Percentiles rank a stretch among this genome's conserved stretches.
phyloP scores from a whole-genome alignment of 2,797 vertebrate species.

The Hydrocynus forskahlii region DNA sequence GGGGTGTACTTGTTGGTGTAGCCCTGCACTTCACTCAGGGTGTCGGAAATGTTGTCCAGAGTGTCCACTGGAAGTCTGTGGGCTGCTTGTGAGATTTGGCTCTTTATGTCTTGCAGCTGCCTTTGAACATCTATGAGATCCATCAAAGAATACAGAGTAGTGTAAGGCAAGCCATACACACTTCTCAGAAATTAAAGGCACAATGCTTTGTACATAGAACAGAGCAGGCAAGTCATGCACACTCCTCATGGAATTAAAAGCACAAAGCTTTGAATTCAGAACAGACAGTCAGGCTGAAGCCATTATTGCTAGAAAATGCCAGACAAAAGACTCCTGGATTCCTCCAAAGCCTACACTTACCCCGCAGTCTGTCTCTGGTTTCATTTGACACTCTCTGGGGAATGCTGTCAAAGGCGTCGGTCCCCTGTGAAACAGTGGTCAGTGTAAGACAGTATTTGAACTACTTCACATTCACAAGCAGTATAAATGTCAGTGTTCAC shows the following conservation, averaged over 20 bases:
- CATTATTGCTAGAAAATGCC: not conserved
- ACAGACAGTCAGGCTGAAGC: not conserved
- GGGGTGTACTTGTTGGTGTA: not conserved
- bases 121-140: conserved; percentile 67
- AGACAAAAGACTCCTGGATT: not conserved
- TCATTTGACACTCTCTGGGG: conserved; percentile 70
- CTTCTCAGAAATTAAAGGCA: not conserved
- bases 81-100: conserved; percentile 61
- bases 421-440: conserved; percentile 61
- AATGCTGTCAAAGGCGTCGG: conserved; percentile 60
- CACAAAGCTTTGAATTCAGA: not conserved
- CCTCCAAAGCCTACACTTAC: conserved; percentile 69
- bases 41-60: conserved; percentile 19
- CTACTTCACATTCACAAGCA: not conserved
- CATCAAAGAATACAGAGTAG: not conserved
- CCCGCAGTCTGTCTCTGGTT: conserved; percentile 65
- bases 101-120: conserved; percentile 63
- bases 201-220: not conserved
- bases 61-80: conserved; percentile 36
- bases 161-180: not conserved
- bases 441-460: not conserved
- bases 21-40: conserved; percentile 14
- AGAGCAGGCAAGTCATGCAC: not conserved
- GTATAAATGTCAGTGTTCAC: not conserved
- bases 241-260: not conserved